Evolutionary conservation across 1,140 invertebrate genomes (phyloP), one percentile per base, ranked within the genome.

Genomic region (Euura saliciscinereae): DNA sequence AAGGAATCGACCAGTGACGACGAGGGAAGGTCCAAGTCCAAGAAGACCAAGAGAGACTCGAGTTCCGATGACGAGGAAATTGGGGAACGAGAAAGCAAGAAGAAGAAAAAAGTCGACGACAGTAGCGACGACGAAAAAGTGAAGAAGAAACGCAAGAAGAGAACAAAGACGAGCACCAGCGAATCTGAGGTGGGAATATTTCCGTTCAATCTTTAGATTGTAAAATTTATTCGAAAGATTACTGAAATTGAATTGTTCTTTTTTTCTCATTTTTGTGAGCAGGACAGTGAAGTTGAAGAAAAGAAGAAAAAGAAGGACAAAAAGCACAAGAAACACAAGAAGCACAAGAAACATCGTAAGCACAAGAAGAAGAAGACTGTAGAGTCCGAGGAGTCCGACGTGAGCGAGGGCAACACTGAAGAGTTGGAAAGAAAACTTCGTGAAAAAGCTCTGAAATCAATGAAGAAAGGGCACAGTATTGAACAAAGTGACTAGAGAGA

Each of bases 341-440:
- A 92, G 79, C 90, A 91, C 75, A 93, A 92, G 85, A 92, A 92
- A 76, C 90, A 91, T 71, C 88, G 91, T 72, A 92, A 92, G 79
- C 90, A 91, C 76, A 92, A 92, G 78, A 92, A 92, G 82, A 90
- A 89, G 81, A 91, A 91, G 77, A 81, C 82, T 42, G 89, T 88
- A 6, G 90, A 90, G 65, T 89, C 89, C 46, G 90, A 91, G 42
- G 90, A 91, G 73, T 90, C 90, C 28, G 90, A 91, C 71, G 90
- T 89, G 73, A 89, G 88, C 79, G 90, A 91, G 74, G 87, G 87
- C 43, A 90, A 93, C 65, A 91, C 91, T 28, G 95, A 97, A 79
- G 94, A 96, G 87, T 87, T 95, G 71, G 95, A 97, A 82, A 95
- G 94, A 81, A 95, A 94, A 85, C 88, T 97, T 75, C 90, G 96